These are phyloP conservation scores for Allolobophora icterica DNA, from an alignment of 2,888 invertebrate species.

Conservation along the genomic window DNA sequence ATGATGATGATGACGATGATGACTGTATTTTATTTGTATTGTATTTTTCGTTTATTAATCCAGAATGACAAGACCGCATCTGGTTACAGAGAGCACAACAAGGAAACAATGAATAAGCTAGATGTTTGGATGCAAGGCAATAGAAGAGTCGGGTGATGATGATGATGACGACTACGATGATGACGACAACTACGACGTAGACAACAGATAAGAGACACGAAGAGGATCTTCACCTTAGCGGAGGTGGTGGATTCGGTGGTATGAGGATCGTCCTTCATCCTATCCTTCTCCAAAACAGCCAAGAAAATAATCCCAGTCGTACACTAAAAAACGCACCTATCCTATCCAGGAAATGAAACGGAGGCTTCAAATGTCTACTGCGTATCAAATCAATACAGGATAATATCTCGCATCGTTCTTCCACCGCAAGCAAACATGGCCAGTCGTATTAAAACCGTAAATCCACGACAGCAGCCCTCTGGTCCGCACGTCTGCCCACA, in stretches of 20 bases:
- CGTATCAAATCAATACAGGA: neutral
- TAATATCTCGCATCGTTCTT: neutral
- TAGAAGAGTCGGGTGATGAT: no score
- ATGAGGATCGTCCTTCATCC: neutral
- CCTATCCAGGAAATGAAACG: neutral
- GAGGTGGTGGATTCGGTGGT: neutral
- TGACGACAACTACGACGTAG: neutral
- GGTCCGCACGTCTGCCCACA: neutral
- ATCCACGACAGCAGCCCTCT: neutral
- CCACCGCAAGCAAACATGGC: neutral
- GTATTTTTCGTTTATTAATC: no score
- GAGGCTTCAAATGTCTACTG: neutral
- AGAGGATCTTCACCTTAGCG: constrained; percentile 1
- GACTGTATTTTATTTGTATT: no score
- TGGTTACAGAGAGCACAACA: no score
- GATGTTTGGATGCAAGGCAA: no score
- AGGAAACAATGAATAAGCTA: no score
- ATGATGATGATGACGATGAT: neutral
- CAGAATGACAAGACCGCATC: no score
- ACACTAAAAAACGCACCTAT: neutral
- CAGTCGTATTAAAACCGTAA: neutral
- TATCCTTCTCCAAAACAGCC: neutral
- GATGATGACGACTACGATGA: neutral
- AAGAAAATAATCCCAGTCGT: neutral
- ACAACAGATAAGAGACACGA: neutral